Conservation (phyloP, 1,140 invertebrate species). For the Musca domestica region DNA sequence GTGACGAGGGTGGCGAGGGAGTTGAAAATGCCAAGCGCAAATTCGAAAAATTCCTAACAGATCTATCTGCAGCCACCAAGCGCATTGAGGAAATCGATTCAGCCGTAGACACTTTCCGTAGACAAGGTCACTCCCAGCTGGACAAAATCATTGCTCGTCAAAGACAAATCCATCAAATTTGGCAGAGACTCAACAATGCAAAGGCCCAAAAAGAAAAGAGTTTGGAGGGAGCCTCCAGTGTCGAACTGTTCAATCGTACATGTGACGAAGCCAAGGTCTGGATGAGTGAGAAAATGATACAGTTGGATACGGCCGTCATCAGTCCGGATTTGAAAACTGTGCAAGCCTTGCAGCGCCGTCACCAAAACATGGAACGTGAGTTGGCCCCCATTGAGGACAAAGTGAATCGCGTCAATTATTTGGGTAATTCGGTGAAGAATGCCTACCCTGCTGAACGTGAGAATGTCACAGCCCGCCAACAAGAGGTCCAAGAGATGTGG, state of each 20-base stretch:
- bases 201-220: constrained; percentile 89
- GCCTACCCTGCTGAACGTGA: constrained; percentile 86
- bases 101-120: constrained; percentile 82
- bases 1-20: constrained; percentile 77
- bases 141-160: constrained; percentile 80
- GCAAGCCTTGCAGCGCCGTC: constrained; percentile 82
- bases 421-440: constrained; percentile 83
- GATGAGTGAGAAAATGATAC: constrained; percentile 91
- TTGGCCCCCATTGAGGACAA: constrained; percentile 87
- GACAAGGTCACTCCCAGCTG: constrained; percentile 83
- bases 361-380: constrained; percentile 87
- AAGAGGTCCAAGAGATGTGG: constrained; percentile 86
- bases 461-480: constrained; percentile 81
- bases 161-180: constrained; percentile 81
- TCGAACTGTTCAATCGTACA: constrained; percentile 90
- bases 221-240: constrained; percentile 87
- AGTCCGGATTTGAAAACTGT: constrained; percentile 87
- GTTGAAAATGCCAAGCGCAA: constrained; percentile 94
- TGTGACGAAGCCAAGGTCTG: constrained; percentile 91
- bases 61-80: constrained; percentile 87
- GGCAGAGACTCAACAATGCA: constrained; percentile 84
- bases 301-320: constrained; percentile 74
- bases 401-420: constrained; percentile 74
- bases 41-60: constrained; percentile 95
- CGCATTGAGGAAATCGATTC: constrained; percentile 86